A percentile compares a stretch with the other conserved stretches of the same genome.
Conservation (phyloP, 2,888 invertebrate species). For the Lycophotia porphyrea region DNA sequence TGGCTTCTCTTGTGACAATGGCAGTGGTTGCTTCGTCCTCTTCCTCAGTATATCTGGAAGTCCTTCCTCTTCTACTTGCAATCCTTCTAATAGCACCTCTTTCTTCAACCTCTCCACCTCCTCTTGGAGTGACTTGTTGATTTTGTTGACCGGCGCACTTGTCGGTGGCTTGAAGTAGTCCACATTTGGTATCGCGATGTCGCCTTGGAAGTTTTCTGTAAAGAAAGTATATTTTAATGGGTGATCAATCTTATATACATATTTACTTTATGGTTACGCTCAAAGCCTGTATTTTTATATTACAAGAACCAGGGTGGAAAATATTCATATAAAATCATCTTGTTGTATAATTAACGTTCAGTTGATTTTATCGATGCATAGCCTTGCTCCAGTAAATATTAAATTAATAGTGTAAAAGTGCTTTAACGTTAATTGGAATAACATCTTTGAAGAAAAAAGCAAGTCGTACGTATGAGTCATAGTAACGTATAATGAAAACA, state of each 20-base stretch:
- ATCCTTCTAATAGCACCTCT: constrained; percentile 94
- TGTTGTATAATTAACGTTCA: neutral
- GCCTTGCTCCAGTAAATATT: neutral
- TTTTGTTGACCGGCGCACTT: constrained; percentile 84
- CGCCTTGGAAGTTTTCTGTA: constrained; percentile 95
- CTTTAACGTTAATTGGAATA: neutral
- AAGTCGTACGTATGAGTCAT: neutral
- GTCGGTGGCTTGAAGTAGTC: constrained; percentile 82
- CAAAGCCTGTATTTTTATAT: neutral
- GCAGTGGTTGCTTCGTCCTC: constrained; percentile 92
- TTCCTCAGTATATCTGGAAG: constrained; percentile 93
- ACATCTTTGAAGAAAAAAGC: neutral
- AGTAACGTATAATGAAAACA: neutral
- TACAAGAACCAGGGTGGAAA: neutral
- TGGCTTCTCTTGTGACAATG: constrained; percentile 84
- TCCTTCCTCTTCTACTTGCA: constrained; percentile 96
- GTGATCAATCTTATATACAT: neutral
- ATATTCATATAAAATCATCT: neutral
- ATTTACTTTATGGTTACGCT: neutral
- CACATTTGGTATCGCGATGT: constrained; percentile 94
- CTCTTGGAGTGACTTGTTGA: constrained; percentile 93
- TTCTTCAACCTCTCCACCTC: constrained; percentile 95
- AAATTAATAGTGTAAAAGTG: neutral
- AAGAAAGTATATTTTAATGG: constrained; percentile 70
- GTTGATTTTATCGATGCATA: neutral